Base-by-base conservation (phyloP, 92 coral and sea anemone genomes). In the Ricordea florida region DNA sequence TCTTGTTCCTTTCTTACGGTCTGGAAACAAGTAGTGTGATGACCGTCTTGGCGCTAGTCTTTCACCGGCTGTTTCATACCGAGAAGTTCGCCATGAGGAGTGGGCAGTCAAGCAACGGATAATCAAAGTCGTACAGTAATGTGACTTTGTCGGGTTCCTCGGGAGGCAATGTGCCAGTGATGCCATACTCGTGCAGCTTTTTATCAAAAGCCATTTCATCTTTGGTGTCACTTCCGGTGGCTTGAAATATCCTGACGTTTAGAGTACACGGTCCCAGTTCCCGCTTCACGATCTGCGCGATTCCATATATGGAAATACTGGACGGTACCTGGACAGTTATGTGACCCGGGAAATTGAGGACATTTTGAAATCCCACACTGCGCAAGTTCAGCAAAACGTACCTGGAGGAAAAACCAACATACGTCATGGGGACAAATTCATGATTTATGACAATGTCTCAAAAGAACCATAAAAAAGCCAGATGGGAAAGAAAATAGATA, bases 41-140 rank as follows among this genome's bases (percentile, higher is more conserved):
- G n/a, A n/a, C n/a, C n/a, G n/a, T n/a, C n/a, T n/a, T n/a, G n/a
- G n/a, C n/a, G n/a, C n/a, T n/a, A n/a, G n/a, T n/a, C 63, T 5
- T 57, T 29, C 14, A 11, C 5, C n/a, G 1, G 11, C 38, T 10
- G 25, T 15, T 38, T 74, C 26, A 85, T 6, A 40, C 25, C 23
- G 59, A 75, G 34, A 84, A 62, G 35, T 84, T 68, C 1, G 93
- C 93, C 70, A 75, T 71, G 2, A 91, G 83, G 2, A 91, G 82
- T 9, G 93, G 97, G 29, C 93, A 83, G 52, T 84, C 81, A 1
- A 91, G 57, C 28, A 63, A 16, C 10, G 97, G 97, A 45, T 87
- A 91, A 16, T 74, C 88, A 28, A 83, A 91, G 48, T 87, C 97
- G 38, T 91, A 91, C 15, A 83, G 69, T 61, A 91, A 76, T 2